phyloP scores from a whole-genome alignment of 2,797 vertebrate species.

The Pelochelys cantorii region DNA sequence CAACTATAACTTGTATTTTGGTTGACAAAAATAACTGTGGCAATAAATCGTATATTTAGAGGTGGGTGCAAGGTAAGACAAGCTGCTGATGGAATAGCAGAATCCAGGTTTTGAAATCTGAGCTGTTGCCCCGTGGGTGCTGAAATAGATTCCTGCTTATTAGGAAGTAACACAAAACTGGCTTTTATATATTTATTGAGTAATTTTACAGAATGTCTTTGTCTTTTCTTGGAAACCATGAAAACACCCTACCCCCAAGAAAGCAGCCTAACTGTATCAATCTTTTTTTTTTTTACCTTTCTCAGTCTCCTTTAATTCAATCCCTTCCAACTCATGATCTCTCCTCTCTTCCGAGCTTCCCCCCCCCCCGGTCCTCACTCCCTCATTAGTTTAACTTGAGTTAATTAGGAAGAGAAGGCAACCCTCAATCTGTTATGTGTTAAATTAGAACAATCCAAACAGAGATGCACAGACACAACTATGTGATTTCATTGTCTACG shows the following conservation, averaged over 20 bases:
- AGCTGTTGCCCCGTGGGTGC: conserved; percentile 24
- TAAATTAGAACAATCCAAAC: conserved; percentile 80
- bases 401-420: conserved; percentile 86
- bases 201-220: not conserved
- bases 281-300: conserved; percentile 40
- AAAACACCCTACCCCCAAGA: not conserved
- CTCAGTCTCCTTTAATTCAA: conserved; percentile 58
- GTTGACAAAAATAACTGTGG: not conserved
- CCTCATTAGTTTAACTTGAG: conserved; percentile 85
- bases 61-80: not conserved
- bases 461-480: conserved; percentile 84
- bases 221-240: not conserved
- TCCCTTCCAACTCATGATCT: conserved; percentile 60
- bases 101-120: conserved; percentile 7
- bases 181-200: not conserved
- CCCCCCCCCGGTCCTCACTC: conserved; percentile 32
- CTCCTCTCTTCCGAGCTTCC: conserved; percentile 51
- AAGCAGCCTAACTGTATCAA: conserved; percentile 16
- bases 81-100: not conserved
- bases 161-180: not conserved
- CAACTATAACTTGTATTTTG: not conserved
- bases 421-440: conserved; percentile 76
- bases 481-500: conserved; percentile 86
- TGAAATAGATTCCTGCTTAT: conserved; percentile 24
- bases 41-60: not conserved